Evolutionary conservation across 2,113 vertebrate genomes (phyloP).

Genomic region (Dasyornis broadbenti): DNA sequence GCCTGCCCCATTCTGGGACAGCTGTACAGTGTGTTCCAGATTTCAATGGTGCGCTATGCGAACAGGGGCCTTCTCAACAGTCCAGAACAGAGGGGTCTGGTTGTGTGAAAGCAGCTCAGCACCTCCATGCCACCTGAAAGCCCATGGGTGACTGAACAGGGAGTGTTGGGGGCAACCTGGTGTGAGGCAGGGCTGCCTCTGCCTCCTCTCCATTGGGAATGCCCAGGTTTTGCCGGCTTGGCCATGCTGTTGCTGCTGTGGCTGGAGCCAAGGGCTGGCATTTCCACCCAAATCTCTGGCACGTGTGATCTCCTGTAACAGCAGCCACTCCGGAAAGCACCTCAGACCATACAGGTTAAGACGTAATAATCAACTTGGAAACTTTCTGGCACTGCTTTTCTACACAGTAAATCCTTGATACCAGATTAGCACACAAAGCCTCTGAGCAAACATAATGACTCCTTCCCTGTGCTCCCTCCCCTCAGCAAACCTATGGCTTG

Average conservation of each 20-base stretch:
- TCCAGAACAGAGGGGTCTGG: background rate
- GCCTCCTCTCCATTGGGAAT: too few relatives aligned
- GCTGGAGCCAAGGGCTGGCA: background rate
- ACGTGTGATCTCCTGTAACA: fast-evolving
- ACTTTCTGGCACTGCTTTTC: background rate
- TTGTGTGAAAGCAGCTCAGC: background rate
- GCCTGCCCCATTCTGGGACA: background rate
- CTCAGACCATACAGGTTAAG: background rate
- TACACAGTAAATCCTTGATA: background rate
- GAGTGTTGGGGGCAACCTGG: fast-evolving
- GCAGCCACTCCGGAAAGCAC: background rate
- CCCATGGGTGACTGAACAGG: fast-evolving
- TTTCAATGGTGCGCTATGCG: background rate
- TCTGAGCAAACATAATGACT: conserved; percentile 36
- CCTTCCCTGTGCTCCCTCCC: conserved; percentile 36
- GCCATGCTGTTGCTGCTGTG: fast-evolving
- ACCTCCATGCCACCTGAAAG: fast-evolving
- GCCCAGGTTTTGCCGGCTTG: background rate
- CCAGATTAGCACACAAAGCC: conserved; percentile 46
- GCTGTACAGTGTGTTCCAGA: fast-evolving
- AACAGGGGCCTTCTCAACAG: background rate
- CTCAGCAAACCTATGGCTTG: conserved; percentile 49
- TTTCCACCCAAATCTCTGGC: background rate
- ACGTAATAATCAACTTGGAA: background rate
- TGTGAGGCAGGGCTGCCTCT: background rate